These are phyloP conservation scores for Amphipyra berbera DNA, from an alignment of 2,888 invertebrate species.

Conservation along the genomic window DNA sequence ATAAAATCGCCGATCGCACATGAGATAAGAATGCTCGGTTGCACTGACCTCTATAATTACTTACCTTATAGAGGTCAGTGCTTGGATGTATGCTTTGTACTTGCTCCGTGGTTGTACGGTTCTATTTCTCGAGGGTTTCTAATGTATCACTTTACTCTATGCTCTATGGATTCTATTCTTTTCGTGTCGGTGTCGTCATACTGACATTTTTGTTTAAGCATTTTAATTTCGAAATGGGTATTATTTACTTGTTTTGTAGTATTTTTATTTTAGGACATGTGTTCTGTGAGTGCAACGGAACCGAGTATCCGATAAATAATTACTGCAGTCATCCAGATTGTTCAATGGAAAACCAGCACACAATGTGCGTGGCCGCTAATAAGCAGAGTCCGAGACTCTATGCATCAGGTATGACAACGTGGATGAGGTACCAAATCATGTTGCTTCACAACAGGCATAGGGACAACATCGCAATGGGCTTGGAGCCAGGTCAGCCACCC, in stretches of 20 bases:
- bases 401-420: constrained; percentile 83
- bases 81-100: no score
- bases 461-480: constrained; percentile 85
- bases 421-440: constrained; percentile 85
- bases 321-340: constrained; percentile 85
- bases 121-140: no score
- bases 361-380: constrained; percentile 77
- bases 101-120: no score
- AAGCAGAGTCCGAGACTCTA: constrained; percentile 80
- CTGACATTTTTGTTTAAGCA: constrained; percentile 2
- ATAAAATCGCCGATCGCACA: no score
- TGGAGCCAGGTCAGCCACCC: constrained; percentile 84
- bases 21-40: no score
- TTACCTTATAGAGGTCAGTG: no score
- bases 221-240: constrained; percentile 62
- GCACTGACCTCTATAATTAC: no score
- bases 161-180: no score
- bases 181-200: background rate
- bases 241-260: constrained; percentile 68
- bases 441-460: constrained; percentile 84
- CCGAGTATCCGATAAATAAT: constrained; percentile 48
- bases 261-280: constrained; percentile 62
- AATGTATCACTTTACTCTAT: no score
- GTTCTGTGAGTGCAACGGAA: constrained; percentile 53
- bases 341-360: constrained; percentile 82